Evolutionary conservation across 2,113 vertebrate species (phyloP).

Genomic region (Coturnix japonica): DNA sequence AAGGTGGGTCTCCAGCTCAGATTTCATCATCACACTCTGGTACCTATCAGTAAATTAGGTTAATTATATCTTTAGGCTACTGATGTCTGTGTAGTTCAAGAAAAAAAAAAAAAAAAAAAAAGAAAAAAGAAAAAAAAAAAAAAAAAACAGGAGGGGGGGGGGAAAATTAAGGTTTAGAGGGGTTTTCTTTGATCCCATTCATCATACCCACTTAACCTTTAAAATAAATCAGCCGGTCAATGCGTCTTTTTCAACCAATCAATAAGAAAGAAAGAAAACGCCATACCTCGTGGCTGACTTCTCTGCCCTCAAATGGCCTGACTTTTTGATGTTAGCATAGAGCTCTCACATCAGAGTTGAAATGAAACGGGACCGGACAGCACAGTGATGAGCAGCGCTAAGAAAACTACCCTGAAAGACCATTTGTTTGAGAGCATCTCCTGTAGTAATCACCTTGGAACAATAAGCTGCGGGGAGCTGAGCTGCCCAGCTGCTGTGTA

Average conservation of each 20-base stretch:
- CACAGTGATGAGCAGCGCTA: background rate
- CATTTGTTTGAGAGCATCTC: background rate
- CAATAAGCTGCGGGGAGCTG: background rate
- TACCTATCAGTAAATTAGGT: background rate
- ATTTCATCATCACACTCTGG: background rate
- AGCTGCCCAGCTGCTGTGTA: background rate
- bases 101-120: background rate
- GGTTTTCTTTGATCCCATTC: background rate
- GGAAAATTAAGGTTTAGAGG: background rate
- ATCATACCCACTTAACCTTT: constrained; percentile 17
- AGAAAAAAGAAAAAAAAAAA: background rate
- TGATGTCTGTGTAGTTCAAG: background rate
- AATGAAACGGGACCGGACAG: background rate
- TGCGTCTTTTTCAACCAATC: background rate
- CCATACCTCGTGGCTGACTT: background rate
- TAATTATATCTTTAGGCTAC: background rate
- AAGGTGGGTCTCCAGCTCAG: background rate
- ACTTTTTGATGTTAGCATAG: background rate
- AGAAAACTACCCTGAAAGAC: background rate
- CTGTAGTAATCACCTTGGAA: background rate
- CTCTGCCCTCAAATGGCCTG: background rate
- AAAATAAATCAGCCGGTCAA: background rate
- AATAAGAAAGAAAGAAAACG: background rate
- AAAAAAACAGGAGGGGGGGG: no score
- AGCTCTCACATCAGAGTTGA: background rate